Percentiles rank a stretch among this genome's conserved stretches.
These are phyloP conservation scores for Brotula barbata DNA, from an alignment of 2,797 vertebrate genomes.

Conservation along the genomic window DNA sequence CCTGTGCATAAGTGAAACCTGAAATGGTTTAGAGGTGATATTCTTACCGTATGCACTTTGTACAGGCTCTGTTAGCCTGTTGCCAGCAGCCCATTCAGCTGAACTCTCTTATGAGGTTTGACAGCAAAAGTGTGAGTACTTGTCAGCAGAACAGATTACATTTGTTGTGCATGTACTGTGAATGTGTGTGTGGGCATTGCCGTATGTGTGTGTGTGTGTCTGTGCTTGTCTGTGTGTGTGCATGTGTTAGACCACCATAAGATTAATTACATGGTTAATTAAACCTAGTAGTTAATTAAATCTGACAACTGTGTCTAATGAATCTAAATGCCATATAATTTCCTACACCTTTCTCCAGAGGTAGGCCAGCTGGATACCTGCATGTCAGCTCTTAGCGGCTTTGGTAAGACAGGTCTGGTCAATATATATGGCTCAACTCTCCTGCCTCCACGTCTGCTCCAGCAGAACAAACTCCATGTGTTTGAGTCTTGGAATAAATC, in stretches of 20 bases:
- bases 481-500: constrained; percentile 33
- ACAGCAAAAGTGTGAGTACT: constrained; percentile 68
- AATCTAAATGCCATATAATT: constrained; percentile 84
- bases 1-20: constrained; percentile 61
- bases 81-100: constrained; percentile 59
- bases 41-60: constrained; percentile 60
- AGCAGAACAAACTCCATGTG: constrained; percentile 10
- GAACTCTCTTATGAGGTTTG: constrained; percentile 74
- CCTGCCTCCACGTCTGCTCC: constrained; percentile 29
- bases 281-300: constrained; percentile 85
- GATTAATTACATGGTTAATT: constrained; percentile 87
- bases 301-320: constrained; percentile 84
- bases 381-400: constrained; percentile 64
- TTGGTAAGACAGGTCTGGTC: constrained; percentile 56
- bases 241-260: constrained; percentile 76
- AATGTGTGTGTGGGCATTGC: constrained; percentile 42
- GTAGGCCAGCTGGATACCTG: constrained; percentile 77
- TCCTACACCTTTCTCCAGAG: constrained; percentile 79
- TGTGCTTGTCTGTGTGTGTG: constrained; percentile 33
- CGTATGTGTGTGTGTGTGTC: constrained; percentile 37
- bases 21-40: constrained; percentile 67
- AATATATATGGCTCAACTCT: constrained; percentile 49
- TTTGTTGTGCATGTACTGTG: constrained; percentile 67
- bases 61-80: constrained; percentile 61
- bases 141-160: constrained; percentile 73